Conservation (phyloP, 2,113 vertebrate species). For the Hemiprocne comata region DNA sequence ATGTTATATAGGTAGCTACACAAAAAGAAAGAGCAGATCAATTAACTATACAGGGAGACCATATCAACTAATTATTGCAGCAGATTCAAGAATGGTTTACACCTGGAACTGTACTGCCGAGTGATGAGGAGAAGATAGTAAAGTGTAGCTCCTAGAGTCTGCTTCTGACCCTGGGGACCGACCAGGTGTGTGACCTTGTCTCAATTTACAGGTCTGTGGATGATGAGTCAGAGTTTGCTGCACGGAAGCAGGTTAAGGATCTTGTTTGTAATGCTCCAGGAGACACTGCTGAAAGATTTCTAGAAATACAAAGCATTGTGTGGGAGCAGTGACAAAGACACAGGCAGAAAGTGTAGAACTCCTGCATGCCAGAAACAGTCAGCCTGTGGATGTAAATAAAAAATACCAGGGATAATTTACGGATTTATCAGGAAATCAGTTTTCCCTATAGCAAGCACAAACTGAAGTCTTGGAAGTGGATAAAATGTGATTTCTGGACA, state of each 20-base stretch:
- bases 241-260: neutral
- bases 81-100: neutral
- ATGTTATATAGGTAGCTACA: neutral
- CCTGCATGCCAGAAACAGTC: neutral
- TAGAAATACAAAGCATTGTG: neutral
- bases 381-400: neutral
- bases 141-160: neutral
- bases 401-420: neutral
- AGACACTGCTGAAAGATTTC: accelerated
- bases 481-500: neutral
- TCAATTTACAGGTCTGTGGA: neutral
- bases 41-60: neutral
- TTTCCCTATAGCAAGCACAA: neutral
- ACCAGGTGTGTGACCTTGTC: neutral
- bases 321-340: neutral
- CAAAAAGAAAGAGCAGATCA: neutral
- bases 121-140: neutral
- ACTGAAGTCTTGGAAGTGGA: neutral
- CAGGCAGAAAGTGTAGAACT: neutral
- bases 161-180: neutral
- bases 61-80: neutral
- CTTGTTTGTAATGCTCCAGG: neutral
- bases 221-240: neutral
- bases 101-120: neutral
- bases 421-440: accelerated